Percentiles rank a stretch among this genome's conserved stretches.
phyloP scores from a whole-genome alignment of 2,797 vertebrate species.

The Aotus griseimembra region DNA sequence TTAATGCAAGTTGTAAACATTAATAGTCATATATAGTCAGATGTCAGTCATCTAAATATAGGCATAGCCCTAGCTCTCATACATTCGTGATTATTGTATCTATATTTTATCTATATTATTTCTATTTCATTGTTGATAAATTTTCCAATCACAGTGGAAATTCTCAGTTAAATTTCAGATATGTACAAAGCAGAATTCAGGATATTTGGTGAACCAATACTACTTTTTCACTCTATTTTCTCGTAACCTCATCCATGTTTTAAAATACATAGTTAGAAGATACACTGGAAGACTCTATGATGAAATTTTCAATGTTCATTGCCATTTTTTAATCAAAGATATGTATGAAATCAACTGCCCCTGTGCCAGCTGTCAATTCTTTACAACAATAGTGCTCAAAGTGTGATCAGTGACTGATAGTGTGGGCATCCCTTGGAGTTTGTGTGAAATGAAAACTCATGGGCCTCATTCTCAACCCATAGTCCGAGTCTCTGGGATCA shows the following conservation, averaged over 20 bases:
- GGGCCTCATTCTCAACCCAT: rapidly evolving
- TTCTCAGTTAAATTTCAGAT: not conserved
- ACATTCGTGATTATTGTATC: not conserved
- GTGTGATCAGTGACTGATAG: rapidly evolving
- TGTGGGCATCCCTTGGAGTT: rapidly evolving
- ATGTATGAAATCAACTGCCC: not conserved
- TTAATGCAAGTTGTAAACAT: not conserved
- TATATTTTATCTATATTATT: not conserved
- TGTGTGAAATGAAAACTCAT: rapidly evolving
- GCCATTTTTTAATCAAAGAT: not conserved
- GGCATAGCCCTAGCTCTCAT: not conserved
- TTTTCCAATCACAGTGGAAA: not conserved
- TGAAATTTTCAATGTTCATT: not conserved
- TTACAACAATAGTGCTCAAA: rapidly evolving
- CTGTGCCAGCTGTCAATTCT: rapidly evolving
- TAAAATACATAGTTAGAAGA: not conserved
- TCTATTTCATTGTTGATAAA: not conserved
- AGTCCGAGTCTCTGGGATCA: not conserved
- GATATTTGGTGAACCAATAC: no score
- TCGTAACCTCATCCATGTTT: not conserved
- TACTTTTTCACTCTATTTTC: not conserved
- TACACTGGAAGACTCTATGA: not conserved
- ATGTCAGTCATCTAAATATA: not conserved
- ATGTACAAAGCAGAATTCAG: not conserved
- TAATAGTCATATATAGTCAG: not conserved